Evolutionary conservation across 2,113 vertebrate species (phyloP).

Genomic region (Calyptommatus sinebrachiatus): DNA sequence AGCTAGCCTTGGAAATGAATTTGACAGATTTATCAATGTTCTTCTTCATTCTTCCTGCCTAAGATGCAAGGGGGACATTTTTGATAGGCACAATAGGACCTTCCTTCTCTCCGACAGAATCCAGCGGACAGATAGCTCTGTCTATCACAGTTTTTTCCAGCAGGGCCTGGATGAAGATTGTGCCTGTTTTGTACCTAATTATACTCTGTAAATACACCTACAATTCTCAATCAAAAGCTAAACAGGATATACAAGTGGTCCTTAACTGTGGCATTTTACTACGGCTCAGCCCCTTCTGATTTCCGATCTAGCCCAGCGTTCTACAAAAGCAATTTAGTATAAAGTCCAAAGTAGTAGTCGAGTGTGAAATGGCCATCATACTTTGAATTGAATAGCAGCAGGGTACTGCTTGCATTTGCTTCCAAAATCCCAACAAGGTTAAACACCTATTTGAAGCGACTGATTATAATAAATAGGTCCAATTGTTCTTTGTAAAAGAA

Average conservation of each 20-base stretch:
- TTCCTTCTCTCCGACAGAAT: no score
- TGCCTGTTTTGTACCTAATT: neutral
- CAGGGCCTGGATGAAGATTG: neutral
- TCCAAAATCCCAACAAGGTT: constrained; percentile 47
- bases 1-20: no score
- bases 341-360: constrained; percentile 58
- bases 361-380: constrained; percentile 60
- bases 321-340: constrained; percentile 52
- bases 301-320: constrained; percentile 31
- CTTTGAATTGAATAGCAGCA: constrained; percentile 50
- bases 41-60: no score
- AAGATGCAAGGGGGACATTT: no score
- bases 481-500: constrained; percentile 37
- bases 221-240: neutral
- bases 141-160: no score
- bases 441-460: constrained; percentile 53
- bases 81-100: no score
- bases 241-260: neutral
- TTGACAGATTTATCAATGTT: no score
- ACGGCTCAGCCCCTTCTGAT: constrained; percentile 28
- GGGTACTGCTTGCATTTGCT: constrained; percentile 42
- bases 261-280: constrained; percentile 29
- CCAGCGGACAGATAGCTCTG: no score
- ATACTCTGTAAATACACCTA: neutral
- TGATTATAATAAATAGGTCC: constrained; percentile 61